A percentile compares a stretch with the other conserved stretches of the same genome.
Evolutionary conservation across 2,797 vertebrate genomes (phyloP).

Genomic region (Halcyon leucocephala): DNA sequence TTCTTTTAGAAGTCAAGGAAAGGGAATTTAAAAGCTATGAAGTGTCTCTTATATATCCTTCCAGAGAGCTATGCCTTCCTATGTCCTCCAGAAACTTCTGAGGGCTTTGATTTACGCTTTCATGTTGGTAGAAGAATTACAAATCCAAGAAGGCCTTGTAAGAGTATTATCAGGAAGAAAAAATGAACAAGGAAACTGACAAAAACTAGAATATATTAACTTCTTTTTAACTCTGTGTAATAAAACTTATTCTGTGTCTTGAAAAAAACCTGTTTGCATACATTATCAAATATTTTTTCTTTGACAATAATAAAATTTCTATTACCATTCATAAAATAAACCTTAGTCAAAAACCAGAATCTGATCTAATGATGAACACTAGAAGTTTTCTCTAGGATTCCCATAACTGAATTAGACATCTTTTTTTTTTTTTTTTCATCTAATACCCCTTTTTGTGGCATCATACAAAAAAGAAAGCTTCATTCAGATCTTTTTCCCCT

Average conservation of each 20-base stretch:
- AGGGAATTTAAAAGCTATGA: neutral
- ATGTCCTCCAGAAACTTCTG: neutral
- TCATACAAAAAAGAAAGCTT: neutral
- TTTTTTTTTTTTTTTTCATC: neutral
- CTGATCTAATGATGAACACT: neutral
- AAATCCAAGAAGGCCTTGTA: neutral
- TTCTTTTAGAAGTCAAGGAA: neutral
- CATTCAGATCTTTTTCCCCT: neutral
- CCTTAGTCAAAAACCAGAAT: neutral
- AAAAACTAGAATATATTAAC: neutral
- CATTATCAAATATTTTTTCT: neutral
- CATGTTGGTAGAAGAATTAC: neutral
- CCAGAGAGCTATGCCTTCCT: neutral
- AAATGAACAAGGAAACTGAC: neutral
- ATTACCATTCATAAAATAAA: neutral
- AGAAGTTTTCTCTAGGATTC: neutral
- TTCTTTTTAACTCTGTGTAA: neutral
- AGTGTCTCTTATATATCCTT: fast-evolving
- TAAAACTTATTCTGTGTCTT: neutral
- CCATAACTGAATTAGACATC: fast-evolving
- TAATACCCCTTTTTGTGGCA: neutral
- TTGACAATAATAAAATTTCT: neutral
- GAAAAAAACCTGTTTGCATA: neutral
- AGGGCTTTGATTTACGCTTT: neutral
- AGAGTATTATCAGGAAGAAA: neutral